Percentiles rank a stretch among this genome's conserved stretches.
phyloP scores from a whole-genome alignment of 2,113 vertebrate species.

The Paralichthys olivaceus region DNA sequence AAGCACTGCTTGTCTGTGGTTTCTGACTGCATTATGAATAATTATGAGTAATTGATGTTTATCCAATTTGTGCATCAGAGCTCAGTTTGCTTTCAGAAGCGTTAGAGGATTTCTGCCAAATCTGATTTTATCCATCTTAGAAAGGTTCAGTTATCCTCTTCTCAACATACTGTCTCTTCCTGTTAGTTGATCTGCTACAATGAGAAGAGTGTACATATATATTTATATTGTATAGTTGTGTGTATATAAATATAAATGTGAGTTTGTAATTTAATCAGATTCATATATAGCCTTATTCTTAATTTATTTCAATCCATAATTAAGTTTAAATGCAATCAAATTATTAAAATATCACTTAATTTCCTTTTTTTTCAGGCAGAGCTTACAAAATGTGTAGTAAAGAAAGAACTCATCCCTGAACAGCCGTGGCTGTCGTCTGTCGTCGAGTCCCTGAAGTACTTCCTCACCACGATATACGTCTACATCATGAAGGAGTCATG shows the following conservation, averaged over 20 bases:
- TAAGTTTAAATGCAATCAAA: background rate
- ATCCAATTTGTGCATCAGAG: slow-evolving; percentile 24
- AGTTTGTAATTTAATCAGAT: background rate
- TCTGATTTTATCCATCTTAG: too few relatives aligned
- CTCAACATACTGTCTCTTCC: too few relatives aligned
- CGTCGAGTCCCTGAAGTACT: slow-evolving; percentile 88
- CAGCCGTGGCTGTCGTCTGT: slow-evolving; percentile 88
- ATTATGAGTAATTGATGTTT: background rate
- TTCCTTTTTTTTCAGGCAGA: slow-evolving; percentile 81
- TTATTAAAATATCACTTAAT: background rate
- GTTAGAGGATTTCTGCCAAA: too few relatives aligned
- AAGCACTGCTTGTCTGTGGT: background rate
- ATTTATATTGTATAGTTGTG: too few relatives aligned
- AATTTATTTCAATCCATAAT: background rate
- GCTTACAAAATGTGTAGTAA: slow-evolving; percentile 92
- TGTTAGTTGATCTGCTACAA: too few relatives aligned
- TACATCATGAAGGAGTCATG: slow-evolving; percentile 90
- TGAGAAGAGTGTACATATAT: too few relatives aligned
- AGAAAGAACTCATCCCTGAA: slow-evolving; percentile 83
- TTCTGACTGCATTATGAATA: background rate
- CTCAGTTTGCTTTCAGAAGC: slow-evolving; percentile 11
- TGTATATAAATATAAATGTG: too few relatives aligned
- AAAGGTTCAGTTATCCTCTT: too few relatives aligned
- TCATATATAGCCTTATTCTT: background rate
- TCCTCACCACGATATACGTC: slow-evolving; percentile 90